These are phyloP conservation scores for Neria commutata DNA, from an alignment of 2,888 invertebrate species.

Conservation along the genomic window DNA sequence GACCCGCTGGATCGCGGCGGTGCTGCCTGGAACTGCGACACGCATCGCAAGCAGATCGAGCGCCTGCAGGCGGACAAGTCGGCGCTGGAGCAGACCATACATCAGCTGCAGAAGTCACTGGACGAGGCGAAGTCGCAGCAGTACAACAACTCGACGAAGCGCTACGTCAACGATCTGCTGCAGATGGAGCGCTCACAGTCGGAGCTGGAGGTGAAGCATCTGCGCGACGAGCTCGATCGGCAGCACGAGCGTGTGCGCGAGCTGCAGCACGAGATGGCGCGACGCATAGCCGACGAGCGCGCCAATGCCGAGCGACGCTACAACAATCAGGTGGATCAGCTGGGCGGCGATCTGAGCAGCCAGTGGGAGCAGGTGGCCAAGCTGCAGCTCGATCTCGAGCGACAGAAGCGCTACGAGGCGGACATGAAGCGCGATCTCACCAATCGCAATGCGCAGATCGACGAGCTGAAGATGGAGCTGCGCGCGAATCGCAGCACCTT, in stretches of 20 bases:
- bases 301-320: constrained; percentile 76
- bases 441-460: constrained; percentile 76
- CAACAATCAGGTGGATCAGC: constrained; percentile 76
- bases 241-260: constrained; percentile 79
- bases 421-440: constrained; percentile 79
- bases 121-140: constrained; percentile 67
- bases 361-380: constrained; percentile 83
- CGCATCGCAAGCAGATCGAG: constrained; percentile 74
- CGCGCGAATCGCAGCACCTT: constrained; percentile 73
- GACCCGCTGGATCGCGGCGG: constrained; percentile 38
- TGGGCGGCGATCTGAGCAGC: constrained; percentile 77
- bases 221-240: constrained; percentile 78
- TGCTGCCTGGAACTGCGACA: constrained; percentile 63
- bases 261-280: constrained; percentile 75
- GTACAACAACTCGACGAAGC: constrained; percentile 62
- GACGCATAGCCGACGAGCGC: constrained; percentile 74
- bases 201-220: constrained; percentile 75
- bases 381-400: constrained; percentile 77
- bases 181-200: constrained; percentile 78
- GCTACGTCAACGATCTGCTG: constrained; percentile 77
- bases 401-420: constrained; percentile 76
- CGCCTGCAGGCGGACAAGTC: constrained; percentile 74
- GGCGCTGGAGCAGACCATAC: constrained; percentile 71
- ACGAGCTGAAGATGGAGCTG: constrained; percentile 80
- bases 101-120: constrained; percentile 71